A percentile compares a stretch with the other conserved stretches of the same genome.
Conservation (phyloP, 2,888 invertebrate genomes). For the Cryptus armator region DNA sequence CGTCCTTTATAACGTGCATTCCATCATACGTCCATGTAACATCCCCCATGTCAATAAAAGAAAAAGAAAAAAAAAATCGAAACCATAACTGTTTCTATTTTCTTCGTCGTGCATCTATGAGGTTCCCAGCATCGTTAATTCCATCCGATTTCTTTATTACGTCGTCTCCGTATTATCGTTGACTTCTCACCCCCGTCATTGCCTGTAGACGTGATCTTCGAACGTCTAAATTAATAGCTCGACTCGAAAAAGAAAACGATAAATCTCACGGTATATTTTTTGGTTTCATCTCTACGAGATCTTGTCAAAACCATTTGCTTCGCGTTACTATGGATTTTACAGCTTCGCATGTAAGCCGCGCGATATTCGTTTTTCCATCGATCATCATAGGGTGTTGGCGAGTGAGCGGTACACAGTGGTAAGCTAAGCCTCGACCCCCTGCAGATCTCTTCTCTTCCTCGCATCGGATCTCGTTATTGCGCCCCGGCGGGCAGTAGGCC, state of each 20-base stretch:
- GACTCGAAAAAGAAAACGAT: constrained; percentile 41
- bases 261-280: constrained; percentile 45
- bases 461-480: constrained; percentile 61
- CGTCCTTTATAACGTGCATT: constrained; percentile 78
- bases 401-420: constrained; percentile 64
- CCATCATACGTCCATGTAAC: constrained; percentile 80
- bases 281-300: constrained; percentile 34
- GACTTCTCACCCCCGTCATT: not conserved
- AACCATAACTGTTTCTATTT: constrained; percentile 36
- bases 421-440: constrained; percentile 66
- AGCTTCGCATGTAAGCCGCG: constrained; percentile 18
- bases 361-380: constrained; percentile 59
- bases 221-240: constrained; percentile 23
- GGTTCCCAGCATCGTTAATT: not conserved
- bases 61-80: constrained; percentile 70
- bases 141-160: constrained; percentile 6
- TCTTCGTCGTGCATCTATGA: constrained; percentile 23
- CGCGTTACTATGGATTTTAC: constrained; percentile 3
- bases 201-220: not conserved
- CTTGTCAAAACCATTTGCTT: constrained; percentile 28
- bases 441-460: constrained; percentile 55
- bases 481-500: constrained; percentile 21
- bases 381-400: constrained; percentile 68
- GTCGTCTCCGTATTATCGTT: not conserved
- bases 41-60: constrained; percentile 81